Conservation (phyloP, 1,140 invertebrate species). For the Sarcophaga peregrina region DNA sequence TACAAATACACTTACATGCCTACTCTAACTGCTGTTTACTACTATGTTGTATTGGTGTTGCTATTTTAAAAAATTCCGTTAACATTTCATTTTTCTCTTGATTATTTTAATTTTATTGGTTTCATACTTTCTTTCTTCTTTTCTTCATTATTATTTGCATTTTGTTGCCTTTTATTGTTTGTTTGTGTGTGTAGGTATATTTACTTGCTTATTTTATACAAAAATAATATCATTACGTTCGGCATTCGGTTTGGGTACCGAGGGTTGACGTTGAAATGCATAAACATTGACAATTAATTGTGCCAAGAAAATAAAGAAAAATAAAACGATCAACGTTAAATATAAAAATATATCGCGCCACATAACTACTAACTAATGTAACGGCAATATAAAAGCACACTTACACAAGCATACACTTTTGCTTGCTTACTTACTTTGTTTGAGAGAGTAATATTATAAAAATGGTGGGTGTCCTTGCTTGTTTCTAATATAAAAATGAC, state of each 20-base stretch:
- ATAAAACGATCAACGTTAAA: constrained; percentile 65
- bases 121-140: not conserved
- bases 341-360: constrained; percentile 65
- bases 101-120: too few species aligned
- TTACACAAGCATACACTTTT: not conserved
- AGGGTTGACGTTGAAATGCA: constrained; percentile 60
- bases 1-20: too few species aligned
- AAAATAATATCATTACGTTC: constrained; percentile 65
- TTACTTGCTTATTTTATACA: constrained; percentile 55
- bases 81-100: too few species aligned
- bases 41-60: too few species aligned
- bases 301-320: constrained; percentile 66
- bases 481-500: too few species aligned
- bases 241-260: constrained; percentile 52
- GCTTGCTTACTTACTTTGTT: not conserved
- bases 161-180: not conserved
- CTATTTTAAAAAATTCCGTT: too few species aligned
- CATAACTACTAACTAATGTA: constrained; percentile 47
- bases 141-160: not conserved
- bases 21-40: too few species aligned
- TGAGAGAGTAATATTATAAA: not conserved
- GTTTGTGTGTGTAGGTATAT: too few species aligned
- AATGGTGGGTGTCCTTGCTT: not conserved
- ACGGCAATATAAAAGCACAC: not conserved
- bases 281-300: constrained; percentile 54